These are phyloP conservation scores for Malurus leucopterus DNA, from an alignment of 2,797 vertebrate genomes.

Conservation along the genomic window DNA sequence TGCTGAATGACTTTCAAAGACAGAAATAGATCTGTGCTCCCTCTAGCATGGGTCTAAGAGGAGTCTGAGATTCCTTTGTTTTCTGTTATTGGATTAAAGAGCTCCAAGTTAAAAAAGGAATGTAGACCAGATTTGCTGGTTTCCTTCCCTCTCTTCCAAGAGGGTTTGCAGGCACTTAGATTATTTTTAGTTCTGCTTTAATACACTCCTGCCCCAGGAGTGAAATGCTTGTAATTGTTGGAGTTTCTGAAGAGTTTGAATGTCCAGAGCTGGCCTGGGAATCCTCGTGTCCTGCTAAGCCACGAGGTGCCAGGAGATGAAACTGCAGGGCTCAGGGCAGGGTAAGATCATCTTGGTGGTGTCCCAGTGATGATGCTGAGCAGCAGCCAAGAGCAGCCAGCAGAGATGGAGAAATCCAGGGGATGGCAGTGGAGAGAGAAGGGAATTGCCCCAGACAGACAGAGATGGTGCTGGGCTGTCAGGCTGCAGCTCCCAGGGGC, in stretches of 20 bases:
- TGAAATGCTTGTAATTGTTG: background rate
- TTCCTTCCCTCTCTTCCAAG: background rate
- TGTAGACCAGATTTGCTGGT: background rate
- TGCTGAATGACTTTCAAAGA: background rate
- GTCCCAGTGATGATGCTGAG: background rate
- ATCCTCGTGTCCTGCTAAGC: background rate
- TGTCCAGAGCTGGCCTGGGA: background rate
- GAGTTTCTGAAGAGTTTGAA: background rate
- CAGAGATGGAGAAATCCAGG: background rate
- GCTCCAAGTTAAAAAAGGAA: background rate
- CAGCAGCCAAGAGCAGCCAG: background rate
- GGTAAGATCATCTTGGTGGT: background rate
- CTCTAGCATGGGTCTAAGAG: background rate
- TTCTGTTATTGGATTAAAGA: slow-evolving; percentile 2
- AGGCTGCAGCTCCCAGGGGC: background rate
- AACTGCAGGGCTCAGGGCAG: background rate
- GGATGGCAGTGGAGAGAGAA: background rate
- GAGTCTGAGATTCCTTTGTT: background rate
- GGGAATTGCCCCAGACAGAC: background rate
- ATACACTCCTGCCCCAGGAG: background rate
- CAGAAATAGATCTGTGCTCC: slow-evolving; percentile 1
- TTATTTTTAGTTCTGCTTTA: slow-evolving; percentile 18
- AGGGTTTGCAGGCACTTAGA: background rate
- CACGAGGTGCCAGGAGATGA: background rate
- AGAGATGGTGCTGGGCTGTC: background rate